Conservation (phyloP, 2,888 invertebrate genomes). For the Diadegma fenestrale region DNA sequence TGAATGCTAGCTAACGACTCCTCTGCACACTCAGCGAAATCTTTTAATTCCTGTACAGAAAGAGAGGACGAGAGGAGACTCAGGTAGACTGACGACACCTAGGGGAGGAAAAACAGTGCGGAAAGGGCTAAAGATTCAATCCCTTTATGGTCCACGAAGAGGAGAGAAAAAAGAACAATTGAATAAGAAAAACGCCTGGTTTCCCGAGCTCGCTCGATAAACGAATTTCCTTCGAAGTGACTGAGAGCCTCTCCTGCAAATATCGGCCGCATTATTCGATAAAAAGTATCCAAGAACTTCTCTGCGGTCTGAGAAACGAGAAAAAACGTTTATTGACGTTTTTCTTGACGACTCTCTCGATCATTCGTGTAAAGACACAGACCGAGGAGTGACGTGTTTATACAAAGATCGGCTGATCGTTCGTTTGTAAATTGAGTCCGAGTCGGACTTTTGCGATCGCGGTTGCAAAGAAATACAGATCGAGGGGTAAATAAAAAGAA, state of each 20-base stretch:
- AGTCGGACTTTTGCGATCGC: conserved; percentile 43
- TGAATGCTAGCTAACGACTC: conserved; percentile 68
- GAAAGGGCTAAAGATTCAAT: conserved; percentile 59
- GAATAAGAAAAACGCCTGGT: conserved; percentile 72
- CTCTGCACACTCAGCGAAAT: conserved; percentile 74
- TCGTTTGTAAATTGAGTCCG: conserved; percentile 19
- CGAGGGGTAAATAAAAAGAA: neutral
- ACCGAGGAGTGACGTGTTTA: conserved; percentile 17
- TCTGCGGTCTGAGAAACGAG: neutral
- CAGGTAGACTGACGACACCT: conserved; percentile 59
- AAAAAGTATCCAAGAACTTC: too few species aligned
- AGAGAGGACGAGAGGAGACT: conserved; percentile 75
- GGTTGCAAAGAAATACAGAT: conserved; percentile 22
- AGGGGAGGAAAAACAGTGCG: neutral
- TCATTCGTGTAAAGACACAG: conserved; percentile 43
- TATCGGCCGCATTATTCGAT: too few species aligned
- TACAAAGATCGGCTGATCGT: conserved; percentile 28
- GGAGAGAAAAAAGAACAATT: conserved; percentile 73
- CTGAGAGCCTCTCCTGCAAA: too few species aligned
- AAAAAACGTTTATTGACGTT: conserved; percentile 13
- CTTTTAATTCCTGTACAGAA: conserved; percentile 82
- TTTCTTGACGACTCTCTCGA: conserved; percentile 53
- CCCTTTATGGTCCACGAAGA: conserved; percentile 19
- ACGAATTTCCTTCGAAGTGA: too few species aligned
- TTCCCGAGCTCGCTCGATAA: too few species aligned